phyloP scores from a whole-genome alignment of 2,797 vertebrate genomes.

The Myotis pilosus region DNA sequence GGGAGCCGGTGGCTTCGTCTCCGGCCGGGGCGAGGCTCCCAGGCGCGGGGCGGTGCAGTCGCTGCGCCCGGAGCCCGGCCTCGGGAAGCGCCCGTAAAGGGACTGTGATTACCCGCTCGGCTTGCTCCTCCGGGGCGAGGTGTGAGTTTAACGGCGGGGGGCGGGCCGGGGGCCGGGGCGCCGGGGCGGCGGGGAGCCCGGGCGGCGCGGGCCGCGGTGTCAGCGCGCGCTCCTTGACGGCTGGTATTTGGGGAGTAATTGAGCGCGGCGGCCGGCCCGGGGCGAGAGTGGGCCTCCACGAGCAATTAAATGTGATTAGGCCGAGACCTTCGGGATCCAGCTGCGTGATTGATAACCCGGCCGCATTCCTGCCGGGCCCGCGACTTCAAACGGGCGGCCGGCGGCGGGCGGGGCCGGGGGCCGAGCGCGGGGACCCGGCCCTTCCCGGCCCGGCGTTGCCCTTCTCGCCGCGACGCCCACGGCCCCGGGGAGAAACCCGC shows the following conservation, averaged over 20 bases:
- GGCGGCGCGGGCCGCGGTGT: slow-evolving; percentile 73
- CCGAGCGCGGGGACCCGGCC: not conserved
- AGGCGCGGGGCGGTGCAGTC: not conserved
- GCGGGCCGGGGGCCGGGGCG: slow-evolving; percentile 77
- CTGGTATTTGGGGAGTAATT: slow-evolving; percentile 89
- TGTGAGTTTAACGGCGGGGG: slow-evolving; percentile 82
- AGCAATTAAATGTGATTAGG: slow-evolving; percentile 91
- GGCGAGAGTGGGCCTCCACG: slow-evolving; percentile 87
- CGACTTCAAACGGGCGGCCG: slow-evolving; percentile 83
- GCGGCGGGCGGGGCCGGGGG: slow-evolving; percentile 65
- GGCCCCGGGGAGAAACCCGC: not conserved
- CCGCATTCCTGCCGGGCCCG: slow-evolving; percentile 87
- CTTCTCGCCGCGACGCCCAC: not conserved
- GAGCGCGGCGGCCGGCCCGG: slow-evolving; percentile 87
- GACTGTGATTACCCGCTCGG: not conserved
- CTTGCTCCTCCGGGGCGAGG: slow-evolving; percentile 56
- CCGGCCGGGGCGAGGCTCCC: not conserved
- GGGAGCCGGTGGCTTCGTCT: not conserved
- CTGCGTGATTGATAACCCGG: slow-evolving; percentile 90
- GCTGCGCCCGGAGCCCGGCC: not conserved
- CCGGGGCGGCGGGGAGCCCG: slow-evolving; percentile 55
- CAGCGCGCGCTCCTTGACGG: slow-evolving; percentile 88
- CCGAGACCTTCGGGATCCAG: slow-evolving; percentile 87
- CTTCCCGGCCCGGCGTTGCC: not conserved
- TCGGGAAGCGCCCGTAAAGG: not conserved